A percentile compares a stretch with the other conserved stretches of the same genome.
Conservation (phyloP, 1,140 invertebrate species). For the Bombus sylvicola region DNA sequence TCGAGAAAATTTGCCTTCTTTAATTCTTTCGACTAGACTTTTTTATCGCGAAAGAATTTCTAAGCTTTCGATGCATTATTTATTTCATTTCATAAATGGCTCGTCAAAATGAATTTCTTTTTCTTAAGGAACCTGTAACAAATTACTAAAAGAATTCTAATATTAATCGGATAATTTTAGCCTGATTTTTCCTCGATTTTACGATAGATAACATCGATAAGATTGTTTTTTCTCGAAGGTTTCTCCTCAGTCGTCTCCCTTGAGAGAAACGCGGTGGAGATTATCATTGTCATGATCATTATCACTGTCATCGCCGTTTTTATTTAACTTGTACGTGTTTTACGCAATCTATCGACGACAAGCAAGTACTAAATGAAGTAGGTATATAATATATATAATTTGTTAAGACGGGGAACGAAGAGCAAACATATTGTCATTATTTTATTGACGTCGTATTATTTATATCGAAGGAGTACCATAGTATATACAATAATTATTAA, state of each 20-base stretch:
- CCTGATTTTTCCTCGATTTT: neutral
- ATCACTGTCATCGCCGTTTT: conserved; percentile 47
- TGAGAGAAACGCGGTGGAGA: conserved; percentile 17
- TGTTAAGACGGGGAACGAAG: conserved; percentile 56
- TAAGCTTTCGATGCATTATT: no score
- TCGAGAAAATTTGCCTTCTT: neutral
- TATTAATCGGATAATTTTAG: neutral
- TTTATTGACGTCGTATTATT: conserved; percentile 72
- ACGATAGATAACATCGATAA: neutral
- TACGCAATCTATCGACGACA: conserved; percentile 49
- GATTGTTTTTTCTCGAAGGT: neutral
- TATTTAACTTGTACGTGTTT: conserved; percentile 45
- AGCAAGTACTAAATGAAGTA: conserved; percentile 55
- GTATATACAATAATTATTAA: conserved; percentile 72
- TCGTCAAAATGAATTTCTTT: neutral
- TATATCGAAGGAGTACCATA: conserved; percentile 71
- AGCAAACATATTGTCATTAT: conserved; percentile 67
- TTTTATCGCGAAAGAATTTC: no score
- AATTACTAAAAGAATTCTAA: neutral
- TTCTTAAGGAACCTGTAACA: no score
- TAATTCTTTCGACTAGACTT: neutral
- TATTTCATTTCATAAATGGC: no score
- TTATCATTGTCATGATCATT: conserved; percentile 47
- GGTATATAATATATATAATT: conserved; percentile 55
- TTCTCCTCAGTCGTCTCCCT: neutral